Evolutionary conservation across 2,113 vertebrate genomes (phyloP), one percentile per base, ranked within the genome.

Genomic region (Narcine bancroftii): DNA sequence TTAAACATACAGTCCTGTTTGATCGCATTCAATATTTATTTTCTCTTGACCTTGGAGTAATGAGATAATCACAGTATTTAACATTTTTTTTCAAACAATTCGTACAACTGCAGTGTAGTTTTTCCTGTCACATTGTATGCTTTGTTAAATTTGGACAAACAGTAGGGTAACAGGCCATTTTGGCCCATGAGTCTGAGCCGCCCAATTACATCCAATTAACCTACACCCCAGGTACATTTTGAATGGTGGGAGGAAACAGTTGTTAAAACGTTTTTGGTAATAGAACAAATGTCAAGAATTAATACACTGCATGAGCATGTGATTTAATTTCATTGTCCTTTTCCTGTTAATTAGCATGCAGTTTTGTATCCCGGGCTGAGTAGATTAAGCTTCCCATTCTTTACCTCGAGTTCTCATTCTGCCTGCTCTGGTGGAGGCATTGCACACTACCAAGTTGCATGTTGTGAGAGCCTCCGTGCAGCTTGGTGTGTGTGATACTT

Each of bases 381-480:
- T 96, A 95, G 94, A 94, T 95, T 95, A 94, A 94, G 93, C 94
- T 95, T 95, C 10, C 6, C 89, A 91, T 91, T 95, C 95, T 94
- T 94, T 94, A 95, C 96, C 95, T 10, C 95, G 94, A 93, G 95
- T 94, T 95, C 95, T 93, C 96, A 95, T 96, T 95, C 95, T 95
- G 96, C 96, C 96, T 96, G 96, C 96, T 97, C 96, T 96, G 95
- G 96, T 97, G 96, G 96, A 95, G 95, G 95, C 96, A 97, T 97
- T 97, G 96, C 96, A 97, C 96, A 97, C 96, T 95, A 96, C 96
- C 97, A 97, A 97, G 96, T 97, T 97, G 96, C 96, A 97, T 96
- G 96, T 96, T 97, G 95, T 96, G 95, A 96, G 95, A 95, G 95
- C 95, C 95, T 96, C 94, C 92, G 95, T 97, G 96, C 96, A 97